Percentiles rank a stretch among this genome's conserved stretches.
Conservation (phyloP, 2,113 vertebrate genomes). For the Monopterus albus region DNA sequence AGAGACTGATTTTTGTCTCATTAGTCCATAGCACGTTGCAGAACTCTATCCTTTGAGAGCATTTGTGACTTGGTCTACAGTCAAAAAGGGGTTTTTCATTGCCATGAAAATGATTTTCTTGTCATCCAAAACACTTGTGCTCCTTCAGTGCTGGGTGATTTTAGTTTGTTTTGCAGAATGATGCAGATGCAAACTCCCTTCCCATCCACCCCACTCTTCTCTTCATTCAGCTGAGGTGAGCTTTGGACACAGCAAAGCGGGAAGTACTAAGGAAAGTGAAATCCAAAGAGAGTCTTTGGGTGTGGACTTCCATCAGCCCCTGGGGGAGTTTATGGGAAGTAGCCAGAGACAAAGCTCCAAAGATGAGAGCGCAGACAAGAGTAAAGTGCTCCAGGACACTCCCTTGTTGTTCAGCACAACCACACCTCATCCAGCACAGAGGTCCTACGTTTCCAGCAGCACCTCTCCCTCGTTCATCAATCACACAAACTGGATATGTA, state of each 20-base stretch:
- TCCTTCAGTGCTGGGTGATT: background rate
- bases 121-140: too few relatives aligned
- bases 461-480: conserved; percentile 11
- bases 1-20: too few relatives aligned
- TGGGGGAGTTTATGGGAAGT: conserved; percentile 68
- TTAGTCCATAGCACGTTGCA: too few relatives aligned
- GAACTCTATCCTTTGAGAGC: too few relatives aligned
- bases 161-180: background rate
- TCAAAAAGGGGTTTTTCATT: too few relatives aligned
- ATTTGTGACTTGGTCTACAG: too few relatives aligned
- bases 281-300: conserved; percentile 51
- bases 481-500: background rate
- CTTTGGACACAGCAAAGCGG: conserved; percentile 48
- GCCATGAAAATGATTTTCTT: too few relatives aligned
- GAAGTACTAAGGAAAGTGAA: conserved; percentile 65
- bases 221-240: conserved; percentile 32
- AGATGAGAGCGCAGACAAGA: conserved; percentile 64
- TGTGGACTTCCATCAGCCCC: conserved; percentile 65
- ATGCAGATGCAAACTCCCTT: conserved; percentile 7
- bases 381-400: conserved; percentile 60
- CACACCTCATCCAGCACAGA: conserved; percentile 35
- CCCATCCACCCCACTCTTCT: background rate
- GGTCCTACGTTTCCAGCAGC: conserved; percentile 25
- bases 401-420: conserved; percentile 25
- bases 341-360: conserved; percentile 65